A percentile compares a stretch with the other conserved stretches of the same genome.
phyloP scores from a whole-genome alignment of 2,113 vertebrate species.

The Anarrhichthys ocellatus region DNA sequence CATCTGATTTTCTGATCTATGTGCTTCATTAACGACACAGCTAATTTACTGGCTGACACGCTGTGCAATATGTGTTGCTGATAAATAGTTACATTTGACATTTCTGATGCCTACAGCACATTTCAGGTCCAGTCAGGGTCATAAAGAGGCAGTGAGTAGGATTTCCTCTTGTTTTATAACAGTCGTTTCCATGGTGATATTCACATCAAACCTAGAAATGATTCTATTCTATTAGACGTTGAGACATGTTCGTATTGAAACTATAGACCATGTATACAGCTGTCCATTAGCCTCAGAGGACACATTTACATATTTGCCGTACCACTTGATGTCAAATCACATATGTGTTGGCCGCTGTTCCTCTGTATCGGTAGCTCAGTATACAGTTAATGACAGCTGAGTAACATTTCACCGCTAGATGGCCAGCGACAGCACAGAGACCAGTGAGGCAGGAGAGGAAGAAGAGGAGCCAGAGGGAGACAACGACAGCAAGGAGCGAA shows the following conservation, averaged over 20 bases:
- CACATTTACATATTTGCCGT: not conserved
- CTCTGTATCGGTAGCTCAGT: not conserved
- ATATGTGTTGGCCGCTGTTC: not conserved
- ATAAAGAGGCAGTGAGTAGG: not conserved
- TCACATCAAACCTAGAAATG: conserved; percentile 14
- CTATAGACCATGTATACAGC: not conserved
- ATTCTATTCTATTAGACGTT: not conserved
- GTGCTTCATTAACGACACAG: not conserved
- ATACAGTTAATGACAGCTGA: not conserved
- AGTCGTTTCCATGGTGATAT: conserved; percentile 65
- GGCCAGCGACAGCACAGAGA: conserved; percentile 99
- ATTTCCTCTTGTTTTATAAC: conserved; percentile 37
- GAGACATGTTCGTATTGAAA: not conserved
- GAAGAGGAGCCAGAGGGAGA: conserved; percentile 98
- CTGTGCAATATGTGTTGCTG: not conserved
- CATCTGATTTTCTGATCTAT: not conserved
- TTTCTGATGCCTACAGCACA: not conserved
- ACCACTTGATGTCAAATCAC: not conserved
- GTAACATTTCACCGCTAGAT: conserved; percentile 84
- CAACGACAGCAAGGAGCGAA: conserved; percentile 96
- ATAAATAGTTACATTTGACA: not conserved
- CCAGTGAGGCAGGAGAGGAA: conserved; percentile 97
- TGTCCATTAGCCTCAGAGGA: not conserved
- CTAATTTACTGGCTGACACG: not conserved
- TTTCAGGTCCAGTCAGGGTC: not conserved